Evolutionary conservation across 2,888 invertebrate species (phyloP).

Genomic region (Caenorhabditis sp.): DNA sequence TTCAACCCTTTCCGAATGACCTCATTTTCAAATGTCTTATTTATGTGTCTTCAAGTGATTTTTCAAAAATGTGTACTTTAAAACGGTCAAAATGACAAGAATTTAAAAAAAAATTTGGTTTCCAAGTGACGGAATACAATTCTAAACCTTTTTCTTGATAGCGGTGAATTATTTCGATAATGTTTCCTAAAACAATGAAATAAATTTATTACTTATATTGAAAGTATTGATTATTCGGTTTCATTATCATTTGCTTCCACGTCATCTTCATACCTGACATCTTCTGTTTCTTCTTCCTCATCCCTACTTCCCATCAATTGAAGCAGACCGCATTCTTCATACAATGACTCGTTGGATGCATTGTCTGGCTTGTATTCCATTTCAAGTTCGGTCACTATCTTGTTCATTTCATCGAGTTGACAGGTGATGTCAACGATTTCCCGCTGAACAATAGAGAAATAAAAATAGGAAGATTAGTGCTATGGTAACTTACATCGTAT

Average conservation of each 20-base stretch:
- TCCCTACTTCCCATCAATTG: constrained; percentile 3
- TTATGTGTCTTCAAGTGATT: constrained; percentile 3
- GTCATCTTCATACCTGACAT: constrained; percentile 22
- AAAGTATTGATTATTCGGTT: too few species aligned
- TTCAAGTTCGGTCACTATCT: constrained; percentile 21
- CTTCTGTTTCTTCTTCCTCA: neutral
- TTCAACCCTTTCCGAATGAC: constrained; percentile 15
- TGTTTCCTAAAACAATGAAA: too few species aligned
- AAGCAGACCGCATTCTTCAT: constrained; percentile 14
- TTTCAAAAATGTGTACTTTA: constrained; percentile 6
- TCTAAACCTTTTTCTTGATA: too few species aligned
- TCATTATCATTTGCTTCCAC: too few species aligned
- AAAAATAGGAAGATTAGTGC: neutral
- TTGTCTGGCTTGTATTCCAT: constrained; percentile 6
- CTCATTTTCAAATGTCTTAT: constrained; percentile 18
- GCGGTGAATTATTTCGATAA: too few species aligned
- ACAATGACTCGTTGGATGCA: neutral
- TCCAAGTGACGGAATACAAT: neutral
- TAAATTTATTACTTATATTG: too few species aligned
- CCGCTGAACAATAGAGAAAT: too few species aligned
- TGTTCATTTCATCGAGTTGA: constrained; percentile 21
- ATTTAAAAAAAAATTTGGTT: neutral
- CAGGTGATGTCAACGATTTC: constrained; percentile 31
- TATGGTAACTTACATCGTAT: constrained; percentile 37
- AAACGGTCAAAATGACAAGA: neutral